These are phyloP conservation scores for Telenomus remus DNA, from an alignment of 1,140 invertebrate species.

Conservation along the genomic window DNA sequence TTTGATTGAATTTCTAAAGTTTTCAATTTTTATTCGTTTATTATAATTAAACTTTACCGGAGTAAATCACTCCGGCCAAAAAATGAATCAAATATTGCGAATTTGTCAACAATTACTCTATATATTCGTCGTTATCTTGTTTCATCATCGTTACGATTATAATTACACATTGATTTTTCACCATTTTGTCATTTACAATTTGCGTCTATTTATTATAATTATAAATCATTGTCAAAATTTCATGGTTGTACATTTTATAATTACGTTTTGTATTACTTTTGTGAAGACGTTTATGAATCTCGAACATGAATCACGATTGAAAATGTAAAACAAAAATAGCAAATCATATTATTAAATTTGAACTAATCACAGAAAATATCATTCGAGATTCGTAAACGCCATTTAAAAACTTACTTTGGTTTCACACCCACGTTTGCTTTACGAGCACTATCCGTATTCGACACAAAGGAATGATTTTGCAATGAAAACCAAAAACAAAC, in stretches of 20 bases:
- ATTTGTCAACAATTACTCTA: too few relatives aligned
- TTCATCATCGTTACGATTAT: conserved; percentile 57
- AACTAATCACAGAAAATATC: neutral
- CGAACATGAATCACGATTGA: conserved; percentile 1
- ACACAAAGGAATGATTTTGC: conserved; percentile 38
- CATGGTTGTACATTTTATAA: conserved; percentile 65
- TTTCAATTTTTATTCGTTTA: too few relatives aligned
- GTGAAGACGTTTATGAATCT: conserved; percentile 46
- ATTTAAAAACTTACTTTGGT: conserved; percentile 54
- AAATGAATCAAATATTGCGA: too few relatives aligned
- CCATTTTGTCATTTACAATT: conserved; percentile 22
- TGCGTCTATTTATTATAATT: conserved; percentile 38
- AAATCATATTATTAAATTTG: too few relatives aligned
- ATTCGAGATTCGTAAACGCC: conserved; percentile 49
- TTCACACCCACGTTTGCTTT: conserved; percentile 31
- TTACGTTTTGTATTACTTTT: conserved; percentile 66
- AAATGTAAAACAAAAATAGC: neutral
- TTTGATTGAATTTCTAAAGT: too few relatives aligned
- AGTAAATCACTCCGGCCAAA: too few relatives aligned
- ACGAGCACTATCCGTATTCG: conserved; percentile 40
- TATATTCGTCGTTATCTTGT: conserved; percentile 43
- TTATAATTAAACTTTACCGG: too few relatives aligned
- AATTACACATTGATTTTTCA: conserved; percentile 36
- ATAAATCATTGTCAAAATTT: conserved; percentile 55
- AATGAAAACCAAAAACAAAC: conserved; percentile 42